A percentile compares a stretch with the other conserved stretches of the same genome.
Conservation (phyloP, 1,140 invertebrate genomes). For the Colletes gigas region DNA sequence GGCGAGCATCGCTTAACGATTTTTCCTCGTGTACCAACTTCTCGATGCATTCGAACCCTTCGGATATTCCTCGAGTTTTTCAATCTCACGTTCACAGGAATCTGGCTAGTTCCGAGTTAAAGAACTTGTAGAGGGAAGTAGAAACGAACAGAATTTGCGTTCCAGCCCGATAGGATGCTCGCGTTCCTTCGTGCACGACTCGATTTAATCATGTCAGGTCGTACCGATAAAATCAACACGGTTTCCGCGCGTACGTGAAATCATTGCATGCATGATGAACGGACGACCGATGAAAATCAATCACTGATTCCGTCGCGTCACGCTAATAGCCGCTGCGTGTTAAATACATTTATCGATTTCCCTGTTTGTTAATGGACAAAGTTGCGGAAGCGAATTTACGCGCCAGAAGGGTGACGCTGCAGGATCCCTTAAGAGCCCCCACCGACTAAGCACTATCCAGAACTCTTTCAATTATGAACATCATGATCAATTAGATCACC, state of each 20-base stretch:
- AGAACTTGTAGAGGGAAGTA: not conserved
- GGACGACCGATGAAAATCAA: conserved; percentile 42
- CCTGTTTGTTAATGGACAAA: conserved; percentile 55
- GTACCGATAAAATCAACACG: conserved; percentile 18
- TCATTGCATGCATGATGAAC: not conserved
- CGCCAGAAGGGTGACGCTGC: not conserved
- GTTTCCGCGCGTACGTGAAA: not conserved
- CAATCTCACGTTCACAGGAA: not conserved
- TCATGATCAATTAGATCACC: conserved; percentile 1
- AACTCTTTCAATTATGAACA: conserved; percentile 38
- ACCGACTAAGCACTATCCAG: conserved; percentile 21
- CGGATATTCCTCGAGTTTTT: not conserved
- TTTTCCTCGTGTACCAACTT: too few relatives aligned
- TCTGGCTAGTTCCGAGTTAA: not conserved
- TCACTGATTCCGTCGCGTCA: conserved; percentile 28
- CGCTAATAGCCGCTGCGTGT: conserved; percentile 43
- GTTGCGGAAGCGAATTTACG: conserved; percentile 43
- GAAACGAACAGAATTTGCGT: not conserved
- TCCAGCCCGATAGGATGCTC: not conserved
- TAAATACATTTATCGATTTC: conserved; percentile 49
- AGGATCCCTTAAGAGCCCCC: conserved; percentile 26
- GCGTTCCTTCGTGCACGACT: not conserved
- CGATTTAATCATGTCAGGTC: not conserved
- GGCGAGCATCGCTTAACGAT: too few relatives aligned
- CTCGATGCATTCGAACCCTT: not conserved